Conservation (phyloP, 2,888 invertebrate genomes). For the Urechis unicinctus region DNA sequence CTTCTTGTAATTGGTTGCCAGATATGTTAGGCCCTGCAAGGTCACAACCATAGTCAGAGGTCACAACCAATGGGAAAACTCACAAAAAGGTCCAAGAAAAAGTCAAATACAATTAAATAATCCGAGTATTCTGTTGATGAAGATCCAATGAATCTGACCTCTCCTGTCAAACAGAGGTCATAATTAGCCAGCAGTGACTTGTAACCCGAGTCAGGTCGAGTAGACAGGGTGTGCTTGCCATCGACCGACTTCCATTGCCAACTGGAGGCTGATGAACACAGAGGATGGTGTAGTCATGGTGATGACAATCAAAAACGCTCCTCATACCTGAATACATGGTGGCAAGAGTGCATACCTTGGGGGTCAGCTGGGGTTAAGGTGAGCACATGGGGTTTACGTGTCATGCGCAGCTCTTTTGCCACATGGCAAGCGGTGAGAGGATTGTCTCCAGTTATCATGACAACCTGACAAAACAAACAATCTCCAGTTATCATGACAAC, state of each 20-base stretch:
- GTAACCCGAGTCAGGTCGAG: conserved; percentile 34
- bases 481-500: neutral
- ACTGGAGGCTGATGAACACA: conserved; percentile 23
- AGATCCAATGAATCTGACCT: conserved; percentile 55
- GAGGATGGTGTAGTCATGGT: neutral
- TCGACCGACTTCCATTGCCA: conserved; percentile 55
- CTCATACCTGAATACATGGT: neutral
- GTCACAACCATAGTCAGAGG: neutral
- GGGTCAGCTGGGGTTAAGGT: conserved; percentile 29
- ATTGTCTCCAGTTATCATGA: conserved; percentile 99
- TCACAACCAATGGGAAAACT: neutral
- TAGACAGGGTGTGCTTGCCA: conserved; percentile 36
- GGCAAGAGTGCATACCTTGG: neutral
- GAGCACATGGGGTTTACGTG: conserved; percentile 53
- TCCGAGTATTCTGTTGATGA: too few species aligned
- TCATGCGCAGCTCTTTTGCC: conserved; percentile 85
- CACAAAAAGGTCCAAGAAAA: neutral
- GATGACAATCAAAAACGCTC: neutral
- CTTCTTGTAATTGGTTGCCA: conserved; percentile 27
- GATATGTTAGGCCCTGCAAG: conserved; percentile 37
- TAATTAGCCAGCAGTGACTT: conserved; percentile 66
- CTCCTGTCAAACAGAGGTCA: conserved; percentile 93
- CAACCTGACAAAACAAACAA: conserved; percentile 56
- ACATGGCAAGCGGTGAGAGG: conserved; percentile 98
- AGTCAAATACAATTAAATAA: too few species aligned